A percentile compares a stretch with the other conserved stretches of the same genome.
These are phyloP conservation scores for Acanthis flammea DNA, from an alignment of 2,797 vertebrate genomes.

Conservation along the genomic window DNA sequence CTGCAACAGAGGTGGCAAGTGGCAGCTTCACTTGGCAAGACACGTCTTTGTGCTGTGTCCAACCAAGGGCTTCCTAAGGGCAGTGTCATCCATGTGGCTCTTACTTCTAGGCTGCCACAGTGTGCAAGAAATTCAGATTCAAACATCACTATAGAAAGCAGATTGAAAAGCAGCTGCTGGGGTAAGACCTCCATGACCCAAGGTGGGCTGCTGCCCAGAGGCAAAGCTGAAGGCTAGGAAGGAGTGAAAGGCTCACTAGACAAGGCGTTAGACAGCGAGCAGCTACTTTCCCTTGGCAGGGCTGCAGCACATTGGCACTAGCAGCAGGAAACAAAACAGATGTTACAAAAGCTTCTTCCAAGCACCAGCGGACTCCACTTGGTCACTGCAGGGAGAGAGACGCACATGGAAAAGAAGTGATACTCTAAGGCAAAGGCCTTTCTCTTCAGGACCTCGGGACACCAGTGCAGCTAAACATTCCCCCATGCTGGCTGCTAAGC, in stretches of 20 bases:
- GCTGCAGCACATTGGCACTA: conserved; percentile 54
- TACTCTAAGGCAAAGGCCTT: conserved; percentile 53
- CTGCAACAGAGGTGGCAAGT: neutral
- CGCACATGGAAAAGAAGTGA: conserved; percentile 27
- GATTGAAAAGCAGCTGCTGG: conserved; percentile 47
- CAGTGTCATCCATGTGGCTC: neutral
- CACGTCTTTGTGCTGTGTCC: neutral
- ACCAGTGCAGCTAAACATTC: neutral
- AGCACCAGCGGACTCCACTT: conserved; percentile 54
- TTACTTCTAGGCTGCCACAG: neutral
- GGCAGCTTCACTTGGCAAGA: neutral
- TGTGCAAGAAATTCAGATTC: conserved; percentile 18
- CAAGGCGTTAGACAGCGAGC: neutral
- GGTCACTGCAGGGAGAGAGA: conserved; percentile 53
- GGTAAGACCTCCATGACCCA: neutral
- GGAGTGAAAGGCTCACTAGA: conserved; percentile 29
- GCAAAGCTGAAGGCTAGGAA: neutral
- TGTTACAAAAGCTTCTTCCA: conserved; percentile 67
- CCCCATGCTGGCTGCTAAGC: neutral
- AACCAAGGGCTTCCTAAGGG: neutral
- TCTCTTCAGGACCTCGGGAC: neutral
- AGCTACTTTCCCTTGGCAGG: conserved; percentile 24
- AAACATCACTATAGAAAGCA: conserved; percentile 46
- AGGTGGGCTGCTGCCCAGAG: neutral
- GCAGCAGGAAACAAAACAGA: conserved; percentile 56